Evolutionary conservation across 2,888 invertebrate species (phyloP), one percentile per base, ranked within the genome.

Genomic region (Litoditis marina): DNA sequence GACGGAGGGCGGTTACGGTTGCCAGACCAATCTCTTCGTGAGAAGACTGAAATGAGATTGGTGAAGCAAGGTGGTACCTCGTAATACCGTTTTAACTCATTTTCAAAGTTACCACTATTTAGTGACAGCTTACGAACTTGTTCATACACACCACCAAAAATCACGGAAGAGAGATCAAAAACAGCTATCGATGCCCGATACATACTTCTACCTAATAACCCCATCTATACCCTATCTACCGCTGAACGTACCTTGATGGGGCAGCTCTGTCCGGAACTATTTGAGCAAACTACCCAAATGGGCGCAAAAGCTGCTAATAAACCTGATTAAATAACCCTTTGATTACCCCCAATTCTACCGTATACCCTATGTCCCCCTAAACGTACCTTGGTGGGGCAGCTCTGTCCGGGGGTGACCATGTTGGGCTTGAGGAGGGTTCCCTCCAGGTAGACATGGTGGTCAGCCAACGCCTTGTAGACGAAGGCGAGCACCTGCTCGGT

Each of bases 331-430:
- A n/a, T n/a, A n/a, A n/a, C n/a, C n/a, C n/a, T n/a, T n/a, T n/a
- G n/a, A n/a, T n/a, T 36, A 13, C 36, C 13, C 13, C 13, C 13
- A 36, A 13, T 36, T 36, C 8, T 13, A 13, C 8, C 36, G 8
- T 13, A 36, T 8, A 36, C 8, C 8, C 8, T 13, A 13, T 36
- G 11, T 36, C 13, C 36, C 8, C 11, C 13, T n/a, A n/a, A n/a
- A n/a, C 22, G 6, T 36, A 66, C 72, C 58, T 62, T 67, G 28
- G 32, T 59, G 75, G 89, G 83, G 86, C 89, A 89, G 32, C 88
- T 87, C 87, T 92, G 91, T 71, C 94, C 94, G 63, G 91, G 88
- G 62, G 92, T 94, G 57, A 95, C 94, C 96, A 98, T 98, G 88
- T 96, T 98, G 60, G 98, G 96, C 86, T 82, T 82, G 55, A 82